Evolutionary conservation across 2,113 vertebrate species (phyloP).

Genomic region (Erythrolamprus reginae): DNA sequence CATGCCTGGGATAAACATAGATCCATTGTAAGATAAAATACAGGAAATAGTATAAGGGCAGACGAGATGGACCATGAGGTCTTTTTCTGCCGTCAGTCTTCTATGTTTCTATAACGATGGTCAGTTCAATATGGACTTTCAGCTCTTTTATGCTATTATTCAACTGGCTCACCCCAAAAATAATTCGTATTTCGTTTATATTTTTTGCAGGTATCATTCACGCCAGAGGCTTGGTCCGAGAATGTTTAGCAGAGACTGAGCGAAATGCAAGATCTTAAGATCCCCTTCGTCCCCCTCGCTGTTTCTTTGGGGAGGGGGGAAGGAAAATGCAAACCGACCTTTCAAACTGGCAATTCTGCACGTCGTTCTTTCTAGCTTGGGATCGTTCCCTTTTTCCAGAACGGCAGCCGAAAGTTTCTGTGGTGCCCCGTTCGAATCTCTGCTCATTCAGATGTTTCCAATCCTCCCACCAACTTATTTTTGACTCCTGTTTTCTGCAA

Average conservation of each 20-base stretch:
- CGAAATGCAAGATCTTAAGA: constrained; percentile 91
- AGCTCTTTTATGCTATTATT: background rate
- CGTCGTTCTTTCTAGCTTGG: constrained; percentile 3
- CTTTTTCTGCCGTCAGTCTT: too few species aligned
- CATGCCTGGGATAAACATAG: too few species aligned
- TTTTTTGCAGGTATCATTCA: constrained; percentile 91
- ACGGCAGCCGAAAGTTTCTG: background rate
- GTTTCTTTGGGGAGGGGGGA: too few species aligned
- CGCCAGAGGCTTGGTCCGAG: constrained; percentile 91
- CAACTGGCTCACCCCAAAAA: too few species aligned
- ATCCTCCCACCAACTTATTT: background rate
- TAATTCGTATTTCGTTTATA: too few species aligned
- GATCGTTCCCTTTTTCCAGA: constrained; percentile 38
- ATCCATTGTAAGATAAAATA: too few species aligned
- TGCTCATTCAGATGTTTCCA: background rate
- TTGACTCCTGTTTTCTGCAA: background rate
- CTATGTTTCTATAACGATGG: too few species aligned
- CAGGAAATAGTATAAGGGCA: too few species aligned
- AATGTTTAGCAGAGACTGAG: constrained; percentile 96
- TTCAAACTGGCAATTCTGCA: constrained; percentile 48
- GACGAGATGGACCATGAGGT: too few species aligned
- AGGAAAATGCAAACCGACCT: constrained; percentile 48
- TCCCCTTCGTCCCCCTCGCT: too few species aligned
- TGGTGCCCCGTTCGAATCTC: background rate
- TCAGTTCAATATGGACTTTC: background rate